phyloP scores from a whole-genome alignment of 2,113 vertebrate genomes.

The Mugil cephalus region DNA sequence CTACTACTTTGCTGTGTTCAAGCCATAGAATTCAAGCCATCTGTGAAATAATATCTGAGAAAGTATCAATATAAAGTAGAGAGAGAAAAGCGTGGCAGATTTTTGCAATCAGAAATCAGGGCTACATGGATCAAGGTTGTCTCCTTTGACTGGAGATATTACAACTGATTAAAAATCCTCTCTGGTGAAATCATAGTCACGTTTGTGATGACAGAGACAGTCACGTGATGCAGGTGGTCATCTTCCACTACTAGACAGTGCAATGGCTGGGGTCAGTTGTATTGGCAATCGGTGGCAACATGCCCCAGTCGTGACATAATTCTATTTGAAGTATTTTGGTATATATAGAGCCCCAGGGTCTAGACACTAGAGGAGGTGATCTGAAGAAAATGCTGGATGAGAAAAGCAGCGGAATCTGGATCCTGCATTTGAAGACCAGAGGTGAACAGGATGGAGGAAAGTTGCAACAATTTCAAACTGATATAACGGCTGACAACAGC shows the following conservation, averaged over 20 bases:
- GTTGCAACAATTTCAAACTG: too few relatives aligned
- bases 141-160: slow-evolving; percentile 18
- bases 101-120: slow-evolving; percentile 29
- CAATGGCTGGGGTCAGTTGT: background rate
- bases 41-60: slow-evolving; percentile 42
- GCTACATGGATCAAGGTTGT: slow-evolving; percentile 18
- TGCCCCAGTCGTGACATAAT: too few relatives aligned
- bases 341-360: too few relatives aligned
- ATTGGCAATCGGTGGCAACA: too few relatives aligned
- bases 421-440: too few relatives aligned
- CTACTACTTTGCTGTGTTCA: slow-evolving; percentile 30
- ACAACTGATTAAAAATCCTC: slow-evolving; percentile 21
- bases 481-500: too few relatives aligned
- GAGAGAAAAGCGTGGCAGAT: slow-evolving; percentile 37
- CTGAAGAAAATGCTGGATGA: too few relatives aligned
- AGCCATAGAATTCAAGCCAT: slow-evolving; percentile 50
- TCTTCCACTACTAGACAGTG: slow-evolving; percentile 14
- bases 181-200: slow-evolving; percentile 35
- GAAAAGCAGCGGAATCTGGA: too few relatives aligned
- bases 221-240: slow-evolving; percentile 21
- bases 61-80: slow-evolving; percentile 29
- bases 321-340: too few relatives aligned
- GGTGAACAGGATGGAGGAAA: too few relatives aligned
- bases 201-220: slow-evolving; percentile 17
- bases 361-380: too few relatives aligned